A percentile compares a stretch with the other conserved stretches of the same genome.
Conservation (phyloP, 1,140 invertebrate species). For the Brachionus calyciflorus region DNA sequence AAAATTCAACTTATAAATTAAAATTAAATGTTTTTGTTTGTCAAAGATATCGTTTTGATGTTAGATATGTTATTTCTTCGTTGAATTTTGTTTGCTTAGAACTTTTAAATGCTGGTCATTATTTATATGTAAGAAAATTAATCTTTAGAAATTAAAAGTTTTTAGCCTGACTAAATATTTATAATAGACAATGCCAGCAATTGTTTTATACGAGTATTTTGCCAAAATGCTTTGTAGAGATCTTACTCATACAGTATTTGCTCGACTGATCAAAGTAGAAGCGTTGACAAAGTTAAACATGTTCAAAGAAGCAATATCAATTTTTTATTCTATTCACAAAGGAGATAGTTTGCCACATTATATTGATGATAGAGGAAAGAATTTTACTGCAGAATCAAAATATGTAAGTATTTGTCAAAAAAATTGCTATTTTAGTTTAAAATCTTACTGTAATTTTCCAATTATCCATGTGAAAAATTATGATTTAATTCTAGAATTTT, state of each 20-base stretch:
- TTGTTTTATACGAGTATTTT: constrained; percentile 58
- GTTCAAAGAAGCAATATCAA: constrained; percentile 55
- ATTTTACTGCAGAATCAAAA: neutral
- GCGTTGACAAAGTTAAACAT: constrained; percentile 56
- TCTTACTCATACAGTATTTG: constrained; percentile 56
- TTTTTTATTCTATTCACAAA: constrained; percentile 55
- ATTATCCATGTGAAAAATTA: no score
- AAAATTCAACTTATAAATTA: neutral
- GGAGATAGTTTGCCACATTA: constrained; percentile 57
- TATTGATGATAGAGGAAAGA: constrained; percentile 54
- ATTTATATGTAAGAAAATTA: constrained; percentile 53
- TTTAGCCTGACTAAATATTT: constrained; percentile 1
- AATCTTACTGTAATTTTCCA: no score
- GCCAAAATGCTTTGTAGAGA: constrained; percentile 57
- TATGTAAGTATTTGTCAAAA: constrained; percentile 54
- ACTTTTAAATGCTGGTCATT: constrained; percentile 55
- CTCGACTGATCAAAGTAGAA: constrained; percentile 51
- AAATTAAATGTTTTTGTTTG: neutral
- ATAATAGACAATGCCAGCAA: constrained; percentile 55
- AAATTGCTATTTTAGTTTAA: constrained; percentile 51
- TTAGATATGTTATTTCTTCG: constrained; percentile 53
- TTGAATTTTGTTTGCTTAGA: constrained; percentile 57
- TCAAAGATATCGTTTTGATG: constrained; percentile 55
- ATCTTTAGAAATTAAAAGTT: neutral
- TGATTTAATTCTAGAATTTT: no score